phyloP scores from a whole-genome alignment of 2,797 vertebrate genomes.

The Onychomys arenicola region DNA sequence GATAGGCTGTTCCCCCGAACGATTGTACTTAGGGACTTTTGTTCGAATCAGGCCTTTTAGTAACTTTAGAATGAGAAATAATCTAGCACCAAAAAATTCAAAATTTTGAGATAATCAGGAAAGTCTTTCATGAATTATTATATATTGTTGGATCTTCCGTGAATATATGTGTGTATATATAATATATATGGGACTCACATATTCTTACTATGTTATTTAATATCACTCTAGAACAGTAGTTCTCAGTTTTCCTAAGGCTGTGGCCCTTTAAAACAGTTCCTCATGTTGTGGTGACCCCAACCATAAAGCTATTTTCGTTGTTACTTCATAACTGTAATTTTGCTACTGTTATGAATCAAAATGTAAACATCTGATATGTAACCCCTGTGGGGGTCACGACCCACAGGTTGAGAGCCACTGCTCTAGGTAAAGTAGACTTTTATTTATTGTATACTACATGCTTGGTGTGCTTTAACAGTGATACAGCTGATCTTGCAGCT shows the following conservation, averaged over 20 bases:
- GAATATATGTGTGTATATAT: neutral
- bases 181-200: neutral
- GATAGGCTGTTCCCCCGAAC: neutral
- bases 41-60: neutral
- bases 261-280: neutral
- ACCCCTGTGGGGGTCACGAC: neutral
- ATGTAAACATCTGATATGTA: neutral
- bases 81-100: neutral
- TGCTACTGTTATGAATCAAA: neutral
- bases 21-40: neutral
- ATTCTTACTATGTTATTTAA: neutral
- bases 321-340: neutral
- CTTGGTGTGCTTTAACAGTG: neutral
- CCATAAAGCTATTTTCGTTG: neutral
- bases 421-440: neutral
- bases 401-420: neutral
- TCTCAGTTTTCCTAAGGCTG: neutral
- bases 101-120: neutral
- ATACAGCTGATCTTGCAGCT: neutral
- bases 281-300: neutral
- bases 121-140: neutral
- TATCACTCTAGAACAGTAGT: neutral
- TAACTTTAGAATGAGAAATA: neutral
- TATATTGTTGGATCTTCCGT: neutral
- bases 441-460: fast-evolving